phyloP scores from a whole-genome alignment of 2,888 invertebrate genomes.

The Scotopteryx bipunctaria region DNA sequence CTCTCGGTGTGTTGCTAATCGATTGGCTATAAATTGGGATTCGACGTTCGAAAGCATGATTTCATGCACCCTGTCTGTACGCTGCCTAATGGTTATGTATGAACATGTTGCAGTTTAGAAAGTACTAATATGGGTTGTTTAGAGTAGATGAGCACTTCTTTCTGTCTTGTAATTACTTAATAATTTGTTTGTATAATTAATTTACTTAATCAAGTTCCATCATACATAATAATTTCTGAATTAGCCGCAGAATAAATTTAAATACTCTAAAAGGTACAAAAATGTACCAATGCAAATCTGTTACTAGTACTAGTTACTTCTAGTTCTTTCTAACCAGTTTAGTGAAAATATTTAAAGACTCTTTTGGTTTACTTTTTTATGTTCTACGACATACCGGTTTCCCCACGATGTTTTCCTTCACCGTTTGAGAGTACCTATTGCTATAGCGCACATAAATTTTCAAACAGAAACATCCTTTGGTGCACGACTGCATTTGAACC shows the following conservation, averaged over 20 bases:
- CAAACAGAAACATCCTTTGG: too few relatives aligned
- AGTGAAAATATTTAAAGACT: too few relatives aligned
- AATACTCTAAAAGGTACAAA: too few relatives aligned
- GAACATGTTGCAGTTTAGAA: conserved; percentile 15
- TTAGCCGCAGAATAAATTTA: neutral
- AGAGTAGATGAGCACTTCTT: neutral
- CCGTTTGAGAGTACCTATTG: too few relatives aligned
- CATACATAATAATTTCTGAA: neutral
- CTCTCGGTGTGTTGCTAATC: conserved; percentile 70
- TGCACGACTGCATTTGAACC: too few relatives aligned
- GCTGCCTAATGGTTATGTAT: conserved; percentile 18
- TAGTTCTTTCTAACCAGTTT: too few relatives aligned
- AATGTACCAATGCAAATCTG: too few relatives aligned
- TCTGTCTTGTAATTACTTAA: conserved; percentile 6
- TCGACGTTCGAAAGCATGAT: conserved; percentile 57
- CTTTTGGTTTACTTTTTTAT: too few relatives aligned
- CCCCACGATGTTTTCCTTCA: too few relatives aligned
- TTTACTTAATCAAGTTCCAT: neutral
- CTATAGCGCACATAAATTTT: too few relatives aligned
- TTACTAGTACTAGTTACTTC: too few relatives aligned
- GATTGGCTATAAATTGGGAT: conserved; percentile 69
- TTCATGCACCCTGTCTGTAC: conserved; percentile 56
- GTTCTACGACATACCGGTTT: too few relatives aligned
- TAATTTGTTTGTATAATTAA: conserved; percentile 16
- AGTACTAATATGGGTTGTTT: conserved; percentile 5